These are phyloP conservation scores for Azemiops feae DNA, from an alignment of 2,113 vertebrate species.

Conservation along the genomic window DNA sequence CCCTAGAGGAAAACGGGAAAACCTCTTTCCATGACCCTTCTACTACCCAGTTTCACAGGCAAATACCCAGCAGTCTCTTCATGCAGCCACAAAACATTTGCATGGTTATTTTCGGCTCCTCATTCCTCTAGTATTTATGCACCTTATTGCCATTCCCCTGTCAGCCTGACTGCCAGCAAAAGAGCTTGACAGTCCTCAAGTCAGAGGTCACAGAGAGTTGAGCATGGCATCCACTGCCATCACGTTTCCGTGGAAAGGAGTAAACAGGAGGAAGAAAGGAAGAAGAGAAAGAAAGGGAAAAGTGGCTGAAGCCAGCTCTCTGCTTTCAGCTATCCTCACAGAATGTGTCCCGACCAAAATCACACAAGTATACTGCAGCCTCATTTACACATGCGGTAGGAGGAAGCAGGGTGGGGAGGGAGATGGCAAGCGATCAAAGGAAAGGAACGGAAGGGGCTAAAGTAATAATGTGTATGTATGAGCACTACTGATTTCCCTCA, in stretches of 20 bases:
- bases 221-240: conserved; percentile 18
- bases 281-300: conserved; percentile 43
- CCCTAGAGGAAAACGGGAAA: conserved; percentile 51
- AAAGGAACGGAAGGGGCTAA: conserved; percentile 21
- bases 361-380: conserved; percentile 23
- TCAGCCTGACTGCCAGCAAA: conserved; percentile 28
- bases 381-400: conserved; percentile 1
- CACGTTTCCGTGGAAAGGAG: conserved; percentile 34
- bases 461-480: conserved; percentile 6
- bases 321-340: conserved; percentile 35
- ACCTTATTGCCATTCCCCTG: conserved; percentile 34
- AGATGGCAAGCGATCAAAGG: conserved; percentile 11
- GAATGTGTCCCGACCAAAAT: not conserved
- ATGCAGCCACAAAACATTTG: not conserved
- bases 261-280: conserved; percentile 16
- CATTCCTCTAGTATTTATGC: conserved; percentile 8
- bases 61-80: conserved; percentile 33
- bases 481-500: conserved; percentile 1
- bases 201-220: not conserved
- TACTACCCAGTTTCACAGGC: not conserved
- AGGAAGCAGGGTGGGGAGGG: conserved; percentile 7
- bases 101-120: not conserved
- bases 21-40: not conserved
- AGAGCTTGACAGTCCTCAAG: conserved; percentile 37
- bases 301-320: conserved; percentile 30